Evolutionary conservation across 2,113 vertebrate genomes (phyloP), one percentile per base, ranked within the genome.

Genomic region (Motacilla alba): DNA sequence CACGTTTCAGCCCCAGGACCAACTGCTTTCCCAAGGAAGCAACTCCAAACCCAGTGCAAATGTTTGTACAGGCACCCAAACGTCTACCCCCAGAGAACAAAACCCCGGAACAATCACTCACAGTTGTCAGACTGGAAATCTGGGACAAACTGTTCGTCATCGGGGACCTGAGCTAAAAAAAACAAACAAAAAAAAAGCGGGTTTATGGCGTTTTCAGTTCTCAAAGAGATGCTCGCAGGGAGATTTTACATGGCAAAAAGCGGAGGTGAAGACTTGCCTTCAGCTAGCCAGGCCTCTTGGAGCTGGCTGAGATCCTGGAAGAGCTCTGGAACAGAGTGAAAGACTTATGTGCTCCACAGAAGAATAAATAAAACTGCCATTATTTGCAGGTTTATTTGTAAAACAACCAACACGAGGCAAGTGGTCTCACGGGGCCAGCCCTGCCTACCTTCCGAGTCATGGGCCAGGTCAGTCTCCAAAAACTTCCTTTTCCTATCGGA

Each of bases 291-390:
- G 98, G 99, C 98, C 98, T 99, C 99, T 90, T 99, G 99, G 74
- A 99, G 98, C 96, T 99, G 99, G 97, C 99, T 99, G 95, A 99
- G 99, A 98, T 99, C 99, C 97, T 99, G 99, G 97, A 99, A 99
- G 94, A 99, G 98, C 96, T 99, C 99, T 99, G 92, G 68, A 98
- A 98, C 85, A 95, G 84, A 96, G 94, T 89, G 94, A 92, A 94
- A 97, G 81, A 94, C 87, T 95, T 81, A 84, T 23, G 89, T 23
- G 21, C 77, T 53, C 81, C 90, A 70, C 81, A 90, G 41, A 86
- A 88, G 47, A 63, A 89, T 15, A 87, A 87, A 77, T 91, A 89
- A 91, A 79, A 43, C 81, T 41, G 81, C 81, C 62, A 47, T 91
- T 93, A 89, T 76, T 75, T 4, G 37, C 78, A 41, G 66, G 63